phyloP scores from a whole-genome alignment of 2,113 vertebrate species.

The Stictonetta naevosa region DNA sequence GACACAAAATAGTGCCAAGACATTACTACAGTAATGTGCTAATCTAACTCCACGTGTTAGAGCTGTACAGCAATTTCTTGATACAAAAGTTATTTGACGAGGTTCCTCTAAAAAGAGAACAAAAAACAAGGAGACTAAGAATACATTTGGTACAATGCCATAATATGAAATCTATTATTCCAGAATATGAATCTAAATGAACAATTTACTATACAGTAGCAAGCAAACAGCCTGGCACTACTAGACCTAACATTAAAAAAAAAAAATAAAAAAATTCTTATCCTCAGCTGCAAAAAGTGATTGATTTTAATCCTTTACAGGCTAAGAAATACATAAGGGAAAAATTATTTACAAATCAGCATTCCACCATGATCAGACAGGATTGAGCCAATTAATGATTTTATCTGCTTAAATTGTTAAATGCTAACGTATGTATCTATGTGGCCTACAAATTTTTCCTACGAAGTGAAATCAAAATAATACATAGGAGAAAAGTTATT shows the following conservation, averaged over 20 bases:
- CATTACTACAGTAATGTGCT: not conserved
- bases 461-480: not conserved
- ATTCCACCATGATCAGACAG: not conserved
- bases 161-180: not conserved
- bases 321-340: not conserved
- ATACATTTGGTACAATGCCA: not conserved
- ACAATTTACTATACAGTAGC: not conserved
- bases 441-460: not conserved
- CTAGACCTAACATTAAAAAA: not conserved
- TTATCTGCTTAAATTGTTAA: not conserved
- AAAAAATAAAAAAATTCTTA: not conserved
- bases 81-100: not conserved
- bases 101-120: not conserved
- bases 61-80: not conserved
- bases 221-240: not conserved
- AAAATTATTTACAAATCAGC: not conserved
- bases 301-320: not conserved
- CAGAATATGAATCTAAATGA: not conserved
- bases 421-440: not conserved
- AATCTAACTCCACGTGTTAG: not conserved
- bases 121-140: not conserved
- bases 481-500: not conserved
- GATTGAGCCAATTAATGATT: not conserved
- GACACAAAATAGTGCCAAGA: not conserved
- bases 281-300: not conserved